Evolutionary conservation across 2,113 vertebrate species (phyloP).

Genomic region (Meleagris gallopavo): DNA sequence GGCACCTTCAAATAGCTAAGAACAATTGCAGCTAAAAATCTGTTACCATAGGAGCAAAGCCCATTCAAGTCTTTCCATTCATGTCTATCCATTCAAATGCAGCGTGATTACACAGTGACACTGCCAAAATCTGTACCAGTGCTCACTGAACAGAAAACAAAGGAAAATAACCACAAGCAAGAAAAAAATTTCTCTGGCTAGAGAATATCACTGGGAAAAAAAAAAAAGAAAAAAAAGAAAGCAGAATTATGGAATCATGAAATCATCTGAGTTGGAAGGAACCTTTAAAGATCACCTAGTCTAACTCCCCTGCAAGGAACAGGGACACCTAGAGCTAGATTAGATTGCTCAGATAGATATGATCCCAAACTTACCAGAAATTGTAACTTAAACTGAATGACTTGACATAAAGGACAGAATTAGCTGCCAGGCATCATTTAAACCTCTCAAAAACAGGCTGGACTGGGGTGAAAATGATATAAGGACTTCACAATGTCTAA

Average conservation of each 20-base stretch:
- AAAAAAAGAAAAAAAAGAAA: not conserved
- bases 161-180: not conserved
- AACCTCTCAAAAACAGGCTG: not conserved
- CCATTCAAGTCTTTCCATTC: not conserved
- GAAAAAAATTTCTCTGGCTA: not conserved
- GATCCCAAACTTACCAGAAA: not conserved
- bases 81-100: not conserved
- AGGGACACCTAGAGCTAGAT: too few species aligned
- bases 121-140: conserved; percentile 7
- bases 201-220: not conserved
- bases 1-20: not conserved
- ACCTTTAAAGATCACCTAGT: too few species aligned
- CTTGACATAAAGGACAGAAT: not conserved
- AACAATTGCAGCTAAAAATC: not conserved
- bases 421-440: not conserved
- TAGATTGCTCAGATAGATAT: too few species aligned
- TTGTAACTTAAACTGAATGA: not conserved
- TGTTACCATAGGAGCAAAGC: conserved; percentile 27
- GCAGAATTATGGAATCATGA: too few species aligned
- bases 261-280: too few species aligned
- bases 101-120: not conserved
- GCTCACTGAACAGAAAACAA: not conserved
- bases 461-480: not conserved
- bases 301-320: too few species aligned
- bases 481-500: not conserved